Evolutionary conservation across 2,797 vertebrate genomes (phyloP).

Genomic region (Naso thynnoides): DNA sequence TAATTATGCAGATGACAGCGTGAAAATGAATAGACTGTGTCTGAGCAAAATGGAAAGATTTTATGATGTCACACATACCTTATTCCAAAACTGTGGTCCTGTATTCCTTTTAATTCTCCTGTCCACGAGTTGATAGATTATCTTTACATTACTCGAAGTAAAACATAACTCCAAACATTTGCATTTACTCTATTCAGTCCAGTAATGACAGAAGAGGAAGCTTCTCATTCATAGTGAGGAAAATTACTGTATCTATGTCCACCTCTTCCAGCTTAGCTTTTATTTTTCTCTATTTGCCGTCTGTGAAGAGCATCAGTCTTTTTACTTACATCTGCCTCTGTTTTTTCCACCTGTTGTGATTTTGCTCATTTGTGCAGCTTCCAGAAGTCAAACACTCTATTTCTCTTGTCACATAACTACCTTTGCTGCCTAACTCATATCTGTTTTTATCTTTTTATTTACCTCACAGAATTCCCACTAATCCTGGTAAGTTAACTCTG

Average conservation of each 20-base stretch:
- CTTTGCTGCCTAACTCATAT: constrained; percentile 2
- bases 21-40: not conserved
- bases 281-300: not conserved
- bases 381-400: constrained; percentile 21
- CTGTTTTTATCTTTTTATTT: constrained; percentile 12
- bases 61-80: not conserved
- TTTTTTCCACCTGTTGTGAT: constrained; percentile 16
- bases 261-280: not conserved
- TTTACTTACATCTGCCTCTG: constrained; percentile 28
- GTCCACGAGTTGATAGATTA: not conserved
- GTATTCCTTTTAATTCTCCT: no score
- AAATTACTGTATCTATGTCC: not conserved
- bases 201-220: not conserved
- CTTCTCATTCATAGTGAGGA: constrained; percentile 2
- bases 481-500: constrained; percentile 24
- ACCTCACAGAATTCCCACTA: not conserved
- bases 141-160: not conserved
- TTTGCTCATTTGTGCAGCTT: constrained; percentile 24
- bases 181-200: constrained; percentile 1
- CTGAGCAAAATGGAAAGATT: not conserved
- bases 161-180: not conserved
- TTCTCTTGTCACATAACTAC: constrained; percentile 6
- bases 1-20: not conserved
- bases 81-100: not conserved
- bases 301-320: not conserved